Evolutionary conservation across 2,888 invertebrate species (phyloP), one percentile per base, ranked within the genome.

Genomic region (Tetragonula carbonaria): DNA sequence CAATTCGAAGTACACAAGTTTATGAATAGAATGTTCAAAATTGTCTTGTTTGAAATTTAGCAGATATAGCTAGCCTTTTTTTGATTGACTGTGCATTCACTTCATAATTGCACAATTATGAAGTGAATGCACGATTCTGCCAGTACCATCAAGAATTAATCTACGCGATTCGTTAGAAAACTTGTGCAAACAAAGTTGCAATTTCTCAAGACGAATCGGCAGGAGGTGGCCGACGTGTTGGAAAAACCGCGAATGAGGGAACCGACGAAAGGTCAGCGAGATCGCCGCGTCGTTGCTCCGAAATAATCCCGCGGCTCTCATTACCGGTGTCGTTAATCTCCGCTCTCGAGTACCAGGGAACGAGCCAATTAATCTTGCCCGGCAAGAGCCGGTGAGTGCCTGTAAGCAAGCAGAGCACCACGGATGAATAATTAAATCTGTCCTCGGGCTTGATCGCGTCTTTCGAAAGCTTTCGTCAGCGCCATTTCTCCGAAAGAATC

Each of bases 371-470:
- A 85, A 85, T 85, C 84, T 77, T 81, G 74, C 28, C 70, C 59
- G 51, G 65, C 23, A 65, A 65, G 73, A 75, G 57, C 45, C 57
- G 57, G 66, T 65, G 62, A 76, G 78, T 51, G 83, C 57, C 63
- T 74, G 80, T 83, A 80, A 75, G 80, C 74, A 74, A 73, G 77
- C 62, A 28, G 76, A 80, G 45, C 80, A 67, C 82, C 72, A 51
- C 80, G 84, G 78, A 76, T 74, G 86, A 86, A 82, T 86, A 83
- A 86, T 82, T 82, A 86, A 86, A 86, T 86, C 83, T 53, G 83
- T 77, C 67, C 71, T 45, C 66, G 68, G 63, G 28, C 66, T 67
- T 72, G 80, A 74, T 67, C 65, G 80, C 65, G 63, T 53, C 23
- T 23, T 55, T 78, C 63, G 70, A 63, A 38, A 50, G 65, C 73